phyloP scores from a whole-genome alignment of 2,797 vertebrate species.

The Fringilla coelebs region DNA sequence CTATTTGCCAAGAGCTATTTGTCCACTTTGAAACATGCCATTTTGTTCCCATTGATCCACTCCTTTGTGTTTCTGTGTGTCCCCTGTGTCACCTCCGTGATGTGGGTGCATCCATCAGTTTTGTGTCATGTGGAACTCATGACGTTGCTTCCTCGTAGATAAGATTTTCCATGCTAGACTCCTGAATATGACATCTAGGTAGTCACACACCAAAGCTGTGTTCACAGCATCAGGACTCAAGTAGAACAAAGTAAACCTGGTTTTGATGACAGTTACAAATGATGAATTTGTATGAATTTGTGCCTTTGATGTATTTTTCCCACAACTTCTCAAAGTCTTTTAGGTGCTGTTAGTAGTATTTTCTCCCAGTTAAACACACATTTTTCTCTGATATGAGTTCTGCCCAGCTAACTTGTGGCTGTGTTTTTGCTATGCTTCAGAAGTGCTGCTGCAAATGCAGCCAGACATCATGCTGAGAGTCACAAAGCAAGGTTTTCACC shows the following conservation, averaged over 20 bases:
- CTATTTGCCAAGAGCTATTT: conserved; percentile 33
- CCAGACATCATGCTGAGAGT: neutral
- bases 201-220: neutral
- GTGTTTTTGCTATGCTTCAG: neutral
- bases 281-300: neutral
- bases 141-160: neutral
- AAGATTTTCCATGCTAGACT: conserved; percentile 51
- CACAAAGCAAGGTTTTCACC: neutral
- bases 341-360: neutral
- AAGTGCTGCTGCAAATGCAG: neutral
- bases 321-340: neutral
- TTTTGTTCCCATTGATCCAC: conserved; percentile 55
- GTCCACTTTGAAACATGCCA: conserved; percentile 14
- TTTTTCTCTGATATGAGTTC: neutral
- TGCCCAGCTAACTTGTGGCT: neutral
- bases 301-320: neutral
- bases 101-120: conserved; percentile 7
- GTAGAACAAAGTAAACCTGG: neutral
- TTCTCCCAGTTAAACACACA: neutral
- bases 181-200: neutral
- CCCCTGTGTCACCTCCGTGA: conserved; percentile 53
- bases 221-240: neutral
- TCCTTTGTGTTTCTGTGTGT: conserved; percentile 40
- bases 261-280: conserved; percentile 13
- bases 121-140: neutral